Conservation (phyloP, 2,888 invertebrate species). For the Apotomis betuletana region DNA sequence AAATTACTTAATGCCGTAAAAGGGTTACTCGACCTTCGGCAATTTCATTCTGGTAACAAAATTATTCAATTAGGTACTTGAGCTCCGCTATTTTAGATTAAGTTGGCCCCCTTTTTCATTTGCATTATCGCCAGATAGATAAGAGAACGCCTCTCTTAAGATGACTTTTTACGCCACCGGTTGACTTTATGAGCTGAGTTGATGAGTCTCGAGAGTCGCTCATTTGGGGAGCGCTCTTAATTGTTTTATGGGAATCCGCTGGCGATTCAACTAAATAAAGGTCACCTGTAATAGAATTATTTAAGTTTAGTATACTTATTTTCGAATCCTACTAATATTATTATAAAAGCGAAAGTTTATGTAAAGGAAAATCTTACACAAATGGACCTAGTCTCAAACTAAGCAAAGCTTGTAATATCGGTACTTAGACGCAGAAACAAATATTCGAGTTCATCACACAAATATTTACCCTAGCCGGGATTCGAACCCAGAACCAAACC, state of each 20-base stretch:
- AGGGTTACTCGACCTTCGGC: constrained; percentile 56
- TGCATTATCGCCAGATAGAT: constrained; percentile 54
- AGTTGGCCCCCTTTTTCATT: constrained; percentile 64
- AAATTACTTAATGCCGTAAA: constrained; percentile 63
- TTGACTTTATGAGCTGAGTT: constrained; percentile 26
- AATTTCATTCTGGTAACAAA: constrained; percentile 66
- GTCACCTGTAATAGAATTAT: background rate
- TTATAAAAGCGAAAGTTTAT: too few species aligned
- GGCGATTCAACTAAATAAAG: constrained; percentile 3
- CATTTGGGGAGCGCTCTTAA: constrained; percentile 13
- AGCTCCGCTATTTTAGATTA: constrained; percentile 65
- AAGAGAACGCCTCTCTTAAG: constrained; percentile 24
- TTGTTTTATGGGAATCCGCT: background rate
- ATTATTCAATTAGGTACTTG: constrained; percentile 74
- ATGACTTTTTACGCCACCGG: constrained; percentile 33
- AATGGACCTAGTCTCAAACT: too few species aligned
- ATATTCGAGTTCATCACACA: too few species aligned
- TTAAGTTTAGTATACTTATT: too few species aligned
- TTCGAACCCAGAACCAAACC: too few species aligned
- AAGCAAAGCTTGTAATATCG: too few species aligned
- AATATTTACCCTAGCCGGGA: too few species aligned
- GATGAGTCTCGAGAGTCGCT: constrained; percentile 6
- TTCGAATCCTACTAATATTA: too few species aligned
- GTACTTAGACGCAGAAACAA: too few species aligned
- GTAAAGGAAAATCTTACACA: too few species aligned